Evolutionary conservation across 2,113 vertebrate genomes (phyloP), one percentile per base, ranked within the genome.

Genomic region (Apaloderma vittatum): DNA sequence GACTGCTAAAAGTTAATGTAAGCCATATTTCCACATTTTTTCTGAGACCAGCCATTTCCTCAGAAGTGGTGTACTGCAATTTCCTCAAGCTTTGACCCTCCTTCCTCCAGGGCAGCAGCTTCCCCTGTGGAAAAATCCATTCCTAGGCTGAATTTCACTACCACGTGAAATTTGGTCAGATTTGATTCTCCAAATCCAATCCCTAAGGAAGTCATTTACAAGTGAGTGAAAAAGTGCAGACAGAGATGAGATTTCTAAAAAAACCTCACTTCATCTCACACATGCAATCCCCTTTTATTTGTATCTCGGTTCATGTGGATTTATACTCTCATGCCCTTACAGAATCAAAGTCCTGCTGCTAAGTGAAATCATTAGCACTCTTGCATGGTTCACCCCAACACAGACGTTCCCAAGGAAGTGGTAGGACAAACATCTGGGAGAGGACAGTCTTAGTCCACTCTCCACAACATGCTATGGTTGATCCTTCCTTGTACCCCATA

Each of bases 1-100:
- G 8, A 57, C 40, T 48, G 21, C 16, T 89, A 26, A 73, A 86
- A 88, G 29, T 78, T 94, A 93, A 89, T 54, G 13, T 57, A 88
- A 93, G 11, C 48, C 59, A 65, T 36, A 85, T 68, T 94, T 87
- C 49, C 32, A 75, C 29, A 51, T 75, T 96, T 87, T 93, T 88
- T 32, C 66, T 79, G 49, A 89, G 68, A 81, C 24, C 23, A 90
- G 70, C 34, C 15, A 54, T 76, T 93, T 90, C 32, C 30, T 86
- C 58, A 73, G 40, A 90, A 76, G 14, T 8, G 3, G 36, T 66
- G 29, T 67, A 51, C 73, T 77, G 34, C 20, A 75, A 59, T 81
- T 94, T 93, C 82, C 36, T 90, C 36, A 62, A 9, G 63, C 14
- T 83, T 86, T 9, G 1, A 32, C 26, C 20, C 49, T 85, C 20